Conservation (phyloP, 1,140 invertebrate genomes). For the Cydia pomonella region DNA sequence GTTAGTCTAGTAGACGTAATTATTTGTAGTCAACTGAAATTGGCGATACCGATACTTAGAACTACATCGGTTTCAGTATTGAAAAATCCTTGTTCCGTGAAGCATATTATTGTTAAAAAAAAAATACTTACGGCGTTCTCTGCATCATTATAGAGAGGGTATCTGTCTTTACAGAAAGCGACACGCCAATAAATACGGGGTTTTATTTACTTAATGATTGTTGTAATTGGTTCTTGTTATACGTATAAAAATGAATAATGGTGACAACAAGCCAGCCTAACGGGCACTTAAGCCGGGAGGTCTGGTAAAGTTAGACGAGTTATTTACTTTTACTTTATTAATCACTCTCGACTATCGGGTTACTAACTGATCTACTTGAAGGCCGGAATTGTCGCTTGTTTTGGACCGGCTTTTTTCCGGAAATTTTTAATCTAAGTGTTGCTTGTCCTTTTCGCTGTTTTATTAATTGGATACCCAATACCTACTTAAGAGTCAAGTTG, state of each 20-base stretch:
- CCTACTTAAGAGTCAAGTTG: neutral
- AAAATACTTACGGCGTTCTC: too few relatives aligned
- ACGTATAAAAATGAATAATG: slow-evolving; percentile 19
- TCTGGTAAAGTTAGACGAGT: neutral
- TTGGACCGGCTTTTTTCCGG: neutral
- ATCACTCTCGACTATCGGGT: neutral
- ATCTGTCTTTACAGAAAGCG: too few relatives aligned
- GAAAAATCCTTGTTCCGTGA: too few relatives aligned
- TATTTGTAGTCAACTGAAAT: too few relatives aligned
- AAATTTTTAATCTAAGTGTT: neutral
- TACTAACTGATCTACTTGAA: neutral
- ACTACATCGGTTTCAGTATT: too few relatives aligned
- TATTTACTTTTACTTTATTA: slow-evolving; percentile 24
- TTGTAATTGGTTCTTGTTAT: neutral
- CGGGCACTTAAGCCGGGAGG: slow-evolving; percentile 1
- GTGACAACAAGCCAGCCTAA: neutral
- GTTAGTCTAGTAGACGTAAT: too few relatives aligned
- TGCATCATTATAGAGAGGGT: too few relatives aligned
- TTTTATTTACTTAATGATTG: neutral
- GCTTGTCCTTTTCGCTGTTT: neutral
- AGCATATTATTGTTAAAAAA: too few relatives aligned
- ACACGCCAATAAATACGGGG: neutral
- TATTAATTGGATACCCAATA: neutral
- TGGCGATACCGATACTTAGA: too few relatives aligned
- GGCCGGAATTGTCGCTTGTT: neutral